Evolutionary conservation across 1,140 invertebrate genomes (phyloP).

Genomic region (Drosophila carrolli): DNA sequence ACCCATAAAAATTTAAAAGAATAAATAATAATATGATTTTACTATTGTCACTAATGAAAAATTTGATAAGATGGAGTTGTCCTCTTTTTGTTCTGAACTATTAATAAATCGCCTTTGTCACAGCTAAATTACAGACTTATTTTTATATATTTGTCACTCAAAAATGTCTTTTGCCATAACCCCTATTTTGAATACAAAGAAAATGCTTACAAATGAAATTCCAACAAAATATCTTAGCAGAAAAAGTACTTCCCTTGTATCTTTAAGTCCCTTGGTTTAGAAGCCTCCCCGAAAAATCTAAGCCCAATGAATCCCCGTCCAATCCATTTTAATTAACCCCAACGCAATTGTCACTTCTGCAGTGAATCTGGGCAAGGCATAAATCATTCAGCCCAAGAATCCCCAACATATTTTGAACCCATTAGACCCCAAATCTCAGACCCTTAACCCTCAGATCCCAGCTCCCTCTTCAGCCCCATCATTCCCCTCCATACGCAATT

Average conservation of each 20-base stretch:
- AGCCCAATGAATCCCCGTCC: slow-evolving; percentile 2
- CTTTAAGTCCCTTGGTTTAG: not conserved
- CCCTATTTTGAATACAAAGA: too few relatives aligned
- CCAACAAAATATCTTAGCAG: not conserved
- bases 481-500: slow-evolving; percentile 16
- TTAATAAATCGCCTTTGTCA: too few relatives aligned
- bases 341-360: slow-evolving; percentile 38
- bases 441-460: not conserved
- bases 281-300: not conserved
- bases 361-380: slow-evolving; percentile 29
- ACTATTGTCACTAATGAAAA: too few relatives aligned
- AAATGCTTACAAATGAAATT: too few relatives aligned
- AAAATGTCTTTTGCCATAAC: too few relatives aligned
- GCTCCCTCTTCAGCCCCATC: not conserved
- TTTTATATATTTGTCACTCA: too few relatives aligned
- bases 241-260: not conserved
- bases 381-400: slow-evolving; percentile 41
- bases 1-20: too few relatives aligned
- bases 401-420: slow-evolving; percentile 9
- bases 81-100: too few relatives aligned
- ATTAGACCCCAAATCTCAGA: not conserved
- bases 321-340: slow-evolving; percentile 69
- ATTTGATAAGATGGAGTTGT: too few relatives aligned
- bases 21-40: too few relatives aligned
- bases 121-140: too few relatives aligned